Evolutionary conservation across 2,113 vertebrate species (phyloP).

Genomic region (Felis chaus): DNA sequence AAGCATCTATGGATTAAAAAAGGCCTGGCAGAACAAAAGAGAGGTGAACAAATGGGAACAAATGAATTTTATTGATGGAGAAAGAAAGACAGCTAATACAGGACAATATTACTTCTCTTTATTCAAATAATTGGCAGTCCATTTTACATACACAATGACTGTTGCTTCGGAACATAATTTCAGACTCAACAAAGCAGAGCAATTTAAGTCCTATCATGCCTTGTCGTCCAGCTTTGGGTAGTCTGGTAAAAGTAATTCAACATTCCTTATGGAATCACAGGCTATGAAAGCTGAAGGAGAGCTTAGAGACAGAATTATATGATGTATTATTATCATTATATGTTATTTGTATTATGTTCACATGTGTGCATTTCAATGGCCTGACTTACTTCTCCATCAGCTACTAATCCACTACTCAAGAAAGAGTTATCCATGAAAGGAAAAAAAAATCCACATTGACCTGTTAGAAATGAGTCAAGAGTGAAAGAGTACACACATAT

Average conservation of each 20-base stretch:
- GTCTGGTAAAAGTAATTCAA: not conserved
- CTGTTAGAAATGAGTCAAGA: not conserved
- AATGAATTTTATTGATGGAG: constrained; percentile 32
- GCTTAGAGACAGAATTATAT: not conserved
- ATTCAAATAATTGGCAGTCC: constrained; percentile 37
- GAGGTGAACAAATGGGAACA: not conserved
- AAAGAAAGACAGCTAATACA: not conserved
- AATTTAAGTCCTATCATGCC: not conserved
- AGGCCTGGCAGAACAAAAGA: constrained; percentile 4
- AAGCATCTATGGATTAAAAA: constrained; percentile 36
- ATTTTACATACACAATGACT: constrained; percentile 10
- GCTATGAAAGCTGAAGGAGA: not conserved
- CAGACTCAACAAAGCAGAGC: not conserved
- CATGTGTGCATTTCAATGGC: not conserved
- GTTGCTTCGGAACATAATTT: constrained; percentile 49
- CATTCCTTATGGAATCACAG: not conserved
- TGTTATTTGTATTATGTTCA: not conserved
- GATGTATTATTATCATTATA: not conserved
- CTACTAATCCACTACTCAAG: not conserved
- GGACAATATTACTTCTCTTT: not conserved
- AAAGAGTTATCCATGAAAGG: not conserved
- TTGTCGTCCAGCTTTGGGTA: not conserved
- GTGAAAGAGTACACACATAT: not conserved
- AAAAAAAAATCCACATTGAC: not conserved
- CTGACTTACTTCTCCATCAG: constrained; percentile 39